phyloP scores from a whole-genome alignment of 2,888 invertebrate species.

The Xestia rhomboidea region DNA sequence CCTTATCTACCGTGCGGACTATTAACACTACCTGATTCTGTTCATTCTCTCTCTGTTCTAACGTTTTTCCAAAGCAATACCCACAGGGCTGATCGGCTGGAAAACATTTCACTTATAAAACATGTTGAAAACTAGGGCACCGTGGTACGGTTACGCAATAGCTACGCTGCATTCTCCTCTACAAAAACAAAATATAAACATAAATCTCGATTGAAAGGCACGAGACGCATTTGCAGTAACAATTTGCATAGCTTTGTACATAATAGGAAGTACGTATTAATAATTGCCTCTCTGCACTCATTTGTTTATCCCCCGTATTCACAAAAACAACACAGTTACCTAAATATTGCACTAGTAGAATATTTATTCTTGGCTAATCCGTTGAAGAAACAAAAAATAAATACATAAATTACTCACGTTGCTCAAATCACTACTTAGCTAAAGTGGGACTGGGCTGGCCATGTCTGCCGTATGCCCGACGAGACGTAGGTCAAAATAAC shows the following conservation, averaged over 20 bases:
- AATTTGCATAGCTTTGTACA: constrained; percentile 4
- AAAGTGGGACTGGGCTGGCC: too few species aligned
- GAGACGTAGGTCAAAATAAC: too few species aligned
- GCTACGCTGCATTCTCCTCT: constrained; percentile 1
- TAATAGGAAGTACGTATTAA: not conserved
- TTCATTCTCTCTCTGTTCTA: not conserved
- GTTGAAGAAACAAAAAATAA: too few species aligned
- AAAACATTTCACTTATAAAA: constrained; percentile 5
- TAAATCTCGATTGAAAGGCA: not conserved
- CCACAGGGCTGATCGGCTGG: not conserved
- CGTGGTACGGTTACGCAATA: constrained; percentile 13
- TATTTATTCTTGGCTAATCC: too few species aligned
- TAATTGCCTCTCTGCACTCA: not conserved
- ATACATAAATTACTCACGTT: too few species aligned
- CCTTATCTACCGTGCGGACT: not conserved
- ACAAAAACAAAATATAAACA: constrained; percentile 8
- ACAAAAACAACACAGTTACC: not conserved
- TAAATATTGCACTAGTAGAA: not conserved
- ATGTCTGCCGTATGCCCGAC: too few species aligned
- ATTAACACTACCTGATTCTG: not conserved
- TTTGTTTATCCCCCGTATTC: not conserved
- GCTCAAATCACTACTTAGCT: too few species aligned
- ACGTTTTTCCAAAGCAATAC: constrained; percentile 9
- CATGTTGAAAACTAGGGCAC: constrained; percentile 9
- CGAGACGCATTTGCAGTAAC: not conserved